Evolutionary conservation across 2,888 invertebrate genomes (phyloP).

Genomic region (Thyatira batis): DNA sequence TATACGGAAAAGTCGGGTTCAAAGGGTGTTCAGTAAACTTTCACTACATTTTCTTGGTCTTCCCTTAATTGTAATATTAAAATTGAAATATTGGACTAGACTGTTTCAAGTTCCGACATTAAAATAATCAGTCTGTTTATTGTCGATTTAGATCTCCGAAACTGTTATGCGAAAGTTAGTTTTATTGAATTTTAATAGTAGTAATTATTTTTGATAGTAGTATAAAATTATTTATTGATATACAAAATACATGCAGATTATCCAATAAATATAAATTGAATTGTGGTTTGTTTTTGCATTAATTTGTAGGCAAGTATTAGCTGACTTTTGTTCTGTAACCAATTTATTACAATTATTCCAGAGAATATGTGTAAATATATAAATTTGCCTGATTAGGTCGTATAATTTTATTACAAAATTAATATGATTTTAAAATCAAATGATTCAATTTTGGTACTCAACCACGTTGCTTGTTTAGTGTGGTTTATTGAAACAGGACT

Average conservation of each 20-base stretch:
- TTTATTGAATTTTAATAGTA: too few relatives aligned
- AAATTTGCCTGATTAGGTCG: background rate
- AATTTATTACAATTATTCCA: too few relatives aligned
- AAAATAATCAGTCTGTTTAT: background rate
- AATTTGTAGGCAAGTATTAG: too few relatives aligned
- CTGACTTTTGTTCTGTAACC: too few relatives aligned
- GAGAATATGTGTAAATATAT: background rate
- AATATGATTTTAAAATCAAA: background rate
- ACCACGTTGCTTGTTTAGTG: constrained; percentile 6
- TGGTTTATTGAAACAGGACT: constrained; percentile 30
- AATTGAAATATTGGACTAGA: background rate
- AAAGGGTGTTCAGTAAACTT: constrained; percentile 32
- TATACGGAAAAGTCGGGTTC: constrained; percentile 23
- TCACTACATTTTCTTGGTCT: constrained; percentile 25
- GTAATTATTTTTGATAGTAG: too few relatives aligned
- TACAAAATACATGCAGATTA: too few relatives aligned
- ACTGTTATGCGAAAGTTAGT: too few relatives aligned
- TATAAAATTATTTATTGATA: too few relatives aligned
- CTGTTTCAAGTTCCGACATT: background rate
- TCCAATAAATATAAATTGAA: too few relatives aligned
- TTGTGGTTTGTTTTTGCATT: background rate
- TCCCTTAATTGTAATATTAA: constrained; percentile 18
- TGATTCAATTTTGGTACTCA: constrained; percentile 3
- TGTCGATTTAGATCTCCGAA: too few relatives aligned
- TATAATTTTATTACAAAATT: background rate